Conservation (phyloP, 2,113 vertebrate species). For the Erpornis zantholeuca region DNA sequence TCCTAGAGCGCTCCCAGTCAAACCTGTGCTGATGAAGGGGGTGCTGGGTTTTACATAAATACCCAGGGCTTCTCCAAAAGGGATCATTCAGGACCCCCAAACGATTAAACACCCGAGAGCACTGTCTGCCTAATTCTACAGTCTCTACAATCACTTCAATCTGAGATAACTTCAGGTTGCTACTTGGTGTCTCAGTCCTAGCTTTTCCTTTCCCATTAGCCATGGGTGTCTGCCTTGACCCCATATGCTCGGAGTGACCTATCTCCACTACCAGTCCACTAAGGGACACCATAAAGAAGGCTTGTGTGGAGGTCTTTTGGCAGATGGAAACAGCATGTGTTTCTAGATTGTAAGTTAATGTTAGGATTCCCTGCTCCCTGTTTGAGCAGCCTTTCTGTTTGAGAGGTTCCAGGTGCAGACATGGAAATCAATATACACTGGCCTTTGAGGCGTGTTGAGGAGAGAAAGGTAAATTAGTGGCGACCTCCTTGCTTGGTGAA, state of each 20-base stretch:
- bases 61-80: not conserved
- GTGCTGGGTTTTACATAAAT: not conserved
- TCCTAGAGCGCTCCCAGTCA: not conserved
- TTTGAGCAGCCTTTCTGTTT: not conserved
- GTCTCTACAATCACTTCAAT: not conserved
- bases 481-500: not conserved
- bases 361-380: not conserved
- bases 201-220: not conserved
- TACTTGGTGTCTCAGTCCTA: not conserved
- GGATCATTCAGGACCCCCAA: not conserved
- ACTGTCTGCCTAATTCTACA: not conserved
- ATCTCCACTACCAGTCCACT: fast-evolving
- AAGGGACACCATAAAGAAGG: not conserved
- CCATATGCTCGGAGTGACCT: not conserved
- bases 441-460: not conserved
- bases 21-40: not conserved
- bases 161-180: not conserved
- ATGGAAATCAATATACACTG: not conserved
- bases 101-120: fast-evolving
- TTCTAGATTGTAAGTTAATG: not conserved
- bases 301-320: not conserved
- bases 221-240: not conserved
- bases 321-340: not conserved
- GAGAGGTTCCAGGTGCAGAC: not conserved
- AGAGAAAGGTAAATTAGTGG: not conserved